phyloP scores from a whole-genome alignment of 2,113 vertebrate species.

The Passer domesticus region DNA sequence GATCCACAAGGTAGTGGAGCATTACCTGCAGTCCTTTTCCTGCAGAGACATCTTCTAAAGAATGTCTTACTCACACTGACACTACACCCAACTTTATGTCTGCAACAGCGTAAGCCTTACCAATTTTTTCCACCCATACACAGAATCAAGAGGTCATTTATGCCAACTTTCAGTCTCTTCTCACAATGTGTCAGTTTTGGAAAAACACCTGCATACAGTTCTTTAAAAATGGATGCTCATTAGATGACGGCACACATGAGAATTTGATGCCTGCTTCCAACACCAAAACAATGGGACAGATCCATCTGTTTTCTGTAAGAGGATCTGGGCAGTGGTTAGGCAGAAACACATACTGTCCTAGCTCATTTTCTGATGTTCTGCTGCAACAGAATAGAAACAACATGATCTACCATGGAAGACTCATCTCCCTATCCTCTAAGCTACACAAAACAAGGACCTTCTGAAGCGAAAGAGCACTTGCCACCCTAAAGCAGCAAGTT shows the following conservation, averaged over 20 bases:
- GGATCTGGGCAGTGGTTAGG: background rate
- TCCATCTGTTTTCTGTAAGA: background rate
- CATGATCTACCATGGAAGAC: background rate
- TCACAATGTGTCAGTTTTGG: background rate
- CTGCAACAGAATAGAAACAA: background rate
- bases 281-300: background rate
- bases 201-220: background rate
- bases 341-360: background rate
- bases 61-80: background rate
- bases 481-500: background rate
- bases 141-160: background rate
- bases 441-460: background rate
- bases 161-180: background rate
- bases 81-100: fast-evolving
- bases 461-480: background rate
- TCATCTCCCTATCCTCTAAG: background rate
- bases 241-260: background rate
- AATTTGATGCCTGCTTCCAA: background rate
- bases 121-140: background rate
- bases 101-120: background rate
- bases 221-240: background rate
- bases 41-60: background rate
- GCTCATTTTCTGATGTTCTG: background rate
- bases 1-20: background rate
- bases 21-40: background rate